These are phyloP conservation scores for Vanessa cardui DNA, from an alignment of 2,888 invertebrate genomes.

Conservation along the genomic window DNA sequence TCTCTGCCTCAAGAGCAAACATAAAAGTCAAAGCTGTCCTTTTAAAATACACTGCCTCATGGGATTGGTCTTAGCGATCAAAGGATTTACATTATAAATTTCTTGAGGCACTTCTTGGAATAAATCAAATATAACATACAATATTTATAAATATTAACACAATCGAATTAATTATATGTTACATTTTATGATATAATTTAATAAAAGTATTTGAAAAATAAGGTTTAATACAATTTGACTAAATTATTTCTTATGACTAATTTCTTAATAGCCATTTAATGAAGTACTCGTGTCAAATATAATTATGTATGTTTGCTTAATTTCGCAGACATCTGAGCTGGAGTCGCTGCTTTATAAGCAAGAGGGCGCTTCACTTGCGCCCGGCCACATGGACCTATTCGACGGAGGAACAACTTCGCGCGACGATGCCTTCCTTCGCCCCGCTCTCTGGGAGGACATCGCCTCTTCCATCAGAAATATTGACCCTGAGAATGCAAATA, in stretches of 20 bases:
- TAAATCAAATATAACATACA: conserved; percentile 34
- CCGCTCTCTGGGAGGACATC: conserved; percentile 96
- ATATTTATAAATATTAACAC: conserved; percentile 19
- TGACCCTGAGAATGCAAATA: conserved; percentile 94
- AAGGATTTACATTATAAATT: conserved; percentile 49
- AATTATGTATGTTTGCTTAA: background rate
- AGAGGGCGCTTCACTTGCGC: conserved; percentile 85
- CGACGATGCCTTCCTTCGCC: conserved; percentile 94
- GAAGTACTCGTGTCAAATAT: background rate
- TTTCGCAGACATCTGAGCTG: conserved; percentile 87
- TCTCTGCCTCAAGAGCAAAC: conserved; percentile 41
- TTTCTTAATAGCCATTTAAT: no score
- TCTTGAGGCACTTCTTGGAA: conserved; percentile 44
- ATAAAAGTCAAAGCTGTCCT: conserved; percentile 42
- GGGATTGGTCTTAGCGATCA: conserved; percentile 48
- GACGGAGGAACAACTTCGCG: conserved; percentile 82
- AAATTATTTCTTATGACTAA: no score
- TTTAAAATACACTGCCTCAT: conserved; percentile 45
- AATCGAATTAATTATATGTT: background rate
- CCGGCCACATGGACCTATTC: conserved; percentile 83
- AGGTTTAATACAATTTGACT: no score
- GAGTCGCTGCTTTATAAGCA: conserved; percentile 91
- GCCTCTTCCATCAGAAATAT: conserved; percentile 94
- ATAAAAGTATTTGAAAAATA: no score
- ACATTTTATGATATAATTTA: no score